phyloP scores from a whole-genome alignment of 1,140 invertebrate genomes.

The Acromyrmex echinatior region DNA sequence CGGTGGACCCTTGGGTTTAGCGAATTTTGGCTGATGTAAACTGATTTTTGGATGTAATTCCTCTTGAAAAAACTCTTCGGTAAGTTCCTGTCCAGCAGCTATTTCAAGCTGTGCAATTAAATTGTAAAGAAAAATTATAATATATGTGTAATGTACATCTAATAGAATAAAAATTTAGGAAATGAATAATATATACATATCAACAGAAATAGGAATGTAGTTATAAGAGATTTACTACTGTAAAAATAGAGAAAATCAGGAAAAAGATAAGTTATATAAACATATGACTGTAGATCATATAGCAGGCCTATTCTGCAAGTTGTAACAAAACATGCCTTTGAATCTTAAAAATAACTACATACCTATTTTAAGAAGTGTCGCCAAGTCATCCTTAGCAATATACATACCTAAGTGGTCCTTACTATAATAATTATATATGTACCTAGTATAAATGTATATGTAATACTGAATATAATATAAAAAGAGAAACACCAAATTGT shows the following conservation, averaged over 20 bases:
- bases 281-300: conserved; percentile 13
- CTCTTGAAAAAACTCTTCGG: conserved; percentile 95
- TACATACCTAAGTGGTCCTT: conserved; percentile 50
- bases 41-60: conserved; percentile 98
- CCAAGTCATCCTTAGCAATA: background rate
- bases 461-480: conserved; percentile 40
- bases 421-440: conserved; percentile 10
- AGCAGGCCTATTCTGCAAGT: conserved; percentile 85
- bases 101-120: conserved; percentile 94
- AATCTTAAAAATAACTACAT: conserved; percentile 78
- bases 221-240: background rate
- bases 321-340: conserved; percentile 59
- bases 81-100: conserved; percentile 95
- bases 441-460: conserved; percentile 30
- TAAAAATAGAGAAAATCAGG: background rate
- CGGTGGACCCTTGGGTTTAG: conserved; percentile 97
- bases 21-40: conserved; percentile 96
- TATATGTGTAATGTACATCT: conserved; percentile 12
- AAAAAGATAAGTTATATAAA: conserved; percentile 7
- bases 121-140: conserved; percentile 75
- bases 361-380: conserved; percentile 73
- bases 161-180: conserved; percentile 10
- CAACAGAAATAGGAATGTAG: conserved; percentile 1
- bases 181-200: background rate
- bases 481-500: conserved; percentile 75